These are phyloP conservation scores for Agrilus planipennis DNA, from an alignment of 1,140 invertebrate genomes.

Conservation along the genomic window DNA sequence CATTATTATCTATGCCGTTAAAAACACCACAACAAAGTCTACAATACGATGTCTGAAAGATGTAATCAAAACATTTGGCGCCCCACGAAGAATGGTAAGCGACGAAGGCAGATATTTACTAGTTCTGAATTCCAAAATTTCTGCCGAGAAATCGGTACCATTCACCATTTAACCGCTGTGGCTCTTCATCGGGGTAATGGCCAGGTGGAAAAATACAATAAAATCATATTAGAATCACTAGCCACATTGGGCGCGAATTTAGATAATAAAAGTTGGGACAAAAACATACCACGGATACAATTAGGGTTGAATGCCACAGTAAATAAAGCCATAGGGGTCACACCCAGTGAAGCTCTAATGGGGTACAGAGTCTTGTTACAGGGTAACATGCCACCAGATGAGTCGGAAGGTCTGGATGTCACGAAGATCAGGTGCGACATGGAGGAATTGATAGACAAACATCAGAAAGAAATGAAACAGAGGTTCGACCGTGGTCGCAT, in stretches of 20 bases:
- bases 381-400: too few species aligned
- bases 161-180: slow-evolving; percentile 23
- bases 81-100: slow-evolving; percentile 21
- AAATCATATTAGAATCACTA: too few species aligned
- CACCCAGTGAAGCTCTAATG: background rate
- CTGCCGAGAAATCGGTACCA: slow-evolving; percentile 17
- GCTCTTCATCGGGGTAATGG: slow-evolving; percentile 23
- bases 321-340: background rate
- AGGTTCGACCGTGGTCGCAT: too few species aligned
- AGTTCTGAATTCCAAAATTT: slow-evolving; percentile 19
- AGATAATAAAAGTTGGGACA: slow-evolving; percentile 4
- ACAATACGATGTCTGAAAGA: slow-evolving; percentile 4
- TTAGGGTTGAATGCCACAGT: background rate
- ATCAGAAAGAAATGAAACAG: too few species aligned
- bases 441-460: too few species aligned
- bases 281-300: slow-evolving; percentile 3
- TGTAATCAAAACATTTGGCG: slow-evolving; percentile 17
- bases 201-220: slow-evolving; percentile 11
- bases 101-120: slow-evolving; percentile 29
- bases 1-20: slow-evolving; percentile 13
- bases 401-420: too few species aligned
- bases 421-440: too few species aligned
- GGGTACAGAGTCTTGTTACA: too few species aligned
- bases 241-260: background rate
- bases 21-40: too few species aligned